Evolutionary conservation across 1,140 invertebrate species (phyloP).

Genomic region (Pissodes strobi): DNA sequence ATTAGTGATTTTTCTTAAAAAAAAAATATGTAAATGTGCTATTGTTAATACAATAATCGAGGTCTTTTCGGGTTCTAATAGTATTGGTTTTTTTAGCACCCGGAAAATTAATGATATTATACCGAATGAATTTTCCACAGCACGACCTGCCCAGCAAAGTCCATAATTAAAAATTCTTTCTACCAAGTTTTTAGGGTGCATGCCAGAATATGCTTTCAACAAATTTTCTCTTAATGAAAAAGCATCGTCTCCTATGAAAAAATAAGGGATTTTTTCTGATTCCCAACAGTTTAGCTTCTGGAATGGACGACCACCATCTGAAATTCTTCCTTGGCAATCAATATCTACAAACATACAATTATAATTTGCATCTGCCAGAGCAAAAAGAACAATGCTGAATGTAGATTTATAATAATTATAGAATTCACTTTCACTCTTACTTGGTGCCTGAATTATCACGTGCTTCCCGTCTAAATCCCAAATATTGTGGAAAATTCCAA

Average conservation of each 20-base stretch:
- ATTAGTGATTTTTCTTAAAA: no score
- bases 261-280: no score
- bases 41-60: no score
- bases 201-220: conserved; percentile 9
- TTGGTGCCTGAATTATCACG: no score
- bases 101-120: background rate
- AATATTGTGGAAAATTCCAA: no score
- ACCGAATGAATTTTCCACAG: background rate
- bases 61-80: conserved; percentile 24
- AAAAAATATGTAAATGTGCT: no score
- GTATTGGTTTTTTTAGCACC: conserved; percentile 9
- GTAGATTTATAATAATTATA: conserved; percentile 60
- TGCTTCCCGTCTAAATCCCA: no score
- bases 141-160: background rate
- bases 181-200: background rate
- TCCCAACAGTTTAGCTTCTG: background rate
- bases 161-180: background rate
- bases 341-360: conserved; percentile 56
- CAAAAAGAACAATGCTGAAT: conserved; percentile 60
- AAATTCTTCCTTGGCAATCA: conserved; percentile 54
- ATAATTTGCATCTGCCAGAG: conserved; percentile 58
- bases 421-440: no score
- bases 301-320: conserved; percentile 52
- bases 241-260: conserved; percentile 1
- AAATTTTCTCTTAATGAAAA: background rate